These are phyloP conservation scores for Drosophila arawakana DNA, from an alignment of 1,140 invertebrate species.

Conservation along the genomic window DNA sequence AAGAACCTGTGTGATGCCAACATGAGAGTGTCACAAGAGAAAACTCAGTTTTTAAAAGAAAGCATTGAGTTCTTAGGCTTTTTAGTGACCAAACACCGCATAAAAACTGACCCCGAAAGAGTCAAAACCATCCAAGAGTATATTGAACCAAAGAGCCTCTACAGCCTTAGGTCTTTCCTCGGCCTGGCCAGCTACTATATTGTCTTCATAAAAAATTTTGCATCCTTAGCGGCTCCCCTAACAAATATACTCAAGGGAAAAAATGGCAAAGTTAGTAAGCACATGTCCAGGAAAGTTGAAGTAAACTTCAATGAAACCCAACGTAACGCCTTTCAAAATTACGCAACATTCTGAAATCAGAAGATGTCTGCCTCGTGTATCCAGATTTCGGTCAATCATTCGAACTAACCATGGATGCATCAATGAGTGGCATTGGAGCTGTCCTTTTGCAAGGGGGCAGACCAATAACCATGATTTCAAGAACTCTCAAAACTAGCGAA, in stretches of 20 bases:
- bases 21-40: neutral
- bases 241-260: constrained; percentile 1
- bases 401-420: no score
- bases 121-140: constrained; percentile 1
- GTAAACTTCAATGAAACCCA: neutral
- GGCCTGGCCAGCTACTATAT: neutral
- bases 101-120: neutral
- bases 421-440: no score
- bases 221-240: neutral
- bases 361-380: no score
- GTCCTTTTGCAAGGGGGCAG: no score
- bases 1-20: neutral
- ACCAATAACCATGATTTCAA: no score
- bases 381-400: no score
- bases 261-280: constrained; percentile 33
- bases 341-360: no score
- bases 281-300: neutral
- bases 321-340: no score
- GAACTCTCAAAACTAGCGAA: no score
- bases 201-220: neutral
- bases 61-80: neutral
- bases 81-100: neutral
- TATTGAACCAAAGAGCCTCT: neutral
- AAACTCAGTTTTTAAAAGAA: neutral
- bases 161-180: neutral